These are phyloP conservation scores for Tachysurus fulvidraco DNA, from an alignment of 2,113 vertebrate species.

Conservation along the genomic window DNA sequence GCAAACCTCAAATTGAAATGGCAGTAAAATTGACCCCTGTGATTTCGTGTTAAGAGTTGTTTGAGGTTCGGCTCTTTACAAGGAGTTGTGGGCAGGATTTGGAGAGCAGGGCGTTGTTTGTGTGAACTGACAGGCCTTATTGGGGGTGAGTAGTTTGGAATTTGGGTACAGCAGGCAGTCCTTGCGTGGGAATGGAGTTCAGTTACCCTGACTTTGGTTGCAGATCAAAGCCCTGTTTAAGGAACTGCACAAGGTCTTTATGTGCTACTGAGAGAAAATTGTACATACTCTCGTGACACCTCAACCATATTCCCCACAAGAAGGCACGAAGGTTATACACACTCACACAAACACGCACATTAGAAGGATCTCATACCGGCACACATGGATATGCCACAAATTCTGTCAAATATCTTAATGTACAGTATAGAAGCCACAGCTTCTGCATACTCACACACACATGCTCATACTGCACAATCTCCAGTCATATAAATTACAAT, in stretches of 20 bases:
- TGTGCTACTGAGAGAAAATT: conserved; percentile 52
- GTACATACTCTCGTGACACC: conserved; percentile 62
- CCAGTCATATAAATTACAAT: background rate
- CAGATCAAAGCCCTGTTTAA: conserved; percentile 70
- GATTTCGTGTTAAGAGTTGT: conserved; percentile 67
- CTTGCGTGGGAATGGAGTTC: conserved; percentile 17
- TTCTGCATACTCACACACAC: conserved; percentile 25
- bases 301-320: conserved; percentile 53
- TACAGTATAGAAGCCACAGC: conserved; percentile 12
- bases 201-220: conserved; percentile 54
- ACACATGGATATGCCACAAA: conserved; percentile 51
- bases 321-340: background rate
- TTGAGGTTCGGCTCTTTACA: conserved; percentile 56
- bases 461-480: background rate
- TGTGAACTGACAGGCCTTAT: conserved; percentile 39
- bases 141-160: conserved; percentile 9
- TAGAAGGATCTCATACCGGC: conserved; percentile 33
- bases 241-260: conserved; percentile 60
- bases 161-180: conserved; percentile 20
- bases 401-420: conserved; percentile 42
- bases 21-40: conserved; percentile 60
- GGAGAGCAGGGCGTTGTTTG: conserved; percentile 26
- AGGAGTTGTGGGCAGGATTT: conserved; percentile 34
- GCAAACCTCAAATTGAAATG: conserved; percentile 61
- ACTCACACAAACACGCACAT: background rate